Evolutionary conservation across 2,113 vertebrate genomes (phyloP), one percentile per base, ranked within the genome.

Genomic region (Miniopterus natalensis): DNA sequence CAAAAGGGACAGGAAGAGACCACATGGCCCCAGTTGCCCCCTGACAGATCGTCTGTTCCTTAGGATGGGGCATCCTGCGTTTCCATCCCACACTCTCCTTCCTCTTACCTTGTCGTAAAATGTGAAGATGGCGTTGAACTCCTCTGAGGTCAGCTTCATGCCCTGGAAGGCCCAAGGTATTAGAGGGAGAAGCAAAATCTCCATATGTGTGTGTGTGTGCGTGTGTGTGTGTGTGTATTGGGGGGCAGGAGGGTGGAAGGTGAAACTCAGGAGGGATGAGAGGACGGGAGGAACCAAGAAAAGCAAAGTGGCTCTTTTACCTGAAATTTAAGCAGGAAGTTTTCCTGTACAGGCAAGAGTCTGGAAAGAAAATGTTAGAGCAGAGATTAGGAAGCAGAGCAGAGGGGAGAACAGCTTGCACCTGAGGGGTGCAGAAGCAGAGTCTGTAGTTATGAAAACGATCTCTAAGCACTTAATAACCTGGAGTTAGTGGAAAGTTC

Each of bases 281-380:
- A 73, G 65, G 55, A 36, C 15, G 20, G 73, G 27, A 66, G 70
- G 86, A 90, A 47, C 4, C 68, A 85, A 88, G 91, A 84, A 96
- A 88, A 94, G 77, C 0, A 13, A 8, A 77, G 73, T 4, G 0
- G 91, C 61, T 29, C 36, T 88, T 96, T 96, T 98, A 99, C 99
- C 99, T 99, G 99, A 97, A 99, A 99, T 96, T 99, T 99, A 73
- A 99, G 99, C 80, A 99, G 98, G 98, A 99, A 99, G 96, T 99
- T 99, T 98, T 99, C 99, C 97, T 99, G 99, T 92, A 99, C 99
- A 11, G 99, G 99, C 84, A 99, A 97, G 97, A 99, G 99, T 97
- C 99, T 99, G 98, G 15, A 97, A 98, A 95, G 94, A 88, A 61
- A 97, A 94, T 0, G 86, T 77, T 18, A 92, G 65, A 94, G 81